Evolutionary conservation across 2,113 vertebrate species (phyloP).

Genomic region (Pan troglodytes): DNA sequence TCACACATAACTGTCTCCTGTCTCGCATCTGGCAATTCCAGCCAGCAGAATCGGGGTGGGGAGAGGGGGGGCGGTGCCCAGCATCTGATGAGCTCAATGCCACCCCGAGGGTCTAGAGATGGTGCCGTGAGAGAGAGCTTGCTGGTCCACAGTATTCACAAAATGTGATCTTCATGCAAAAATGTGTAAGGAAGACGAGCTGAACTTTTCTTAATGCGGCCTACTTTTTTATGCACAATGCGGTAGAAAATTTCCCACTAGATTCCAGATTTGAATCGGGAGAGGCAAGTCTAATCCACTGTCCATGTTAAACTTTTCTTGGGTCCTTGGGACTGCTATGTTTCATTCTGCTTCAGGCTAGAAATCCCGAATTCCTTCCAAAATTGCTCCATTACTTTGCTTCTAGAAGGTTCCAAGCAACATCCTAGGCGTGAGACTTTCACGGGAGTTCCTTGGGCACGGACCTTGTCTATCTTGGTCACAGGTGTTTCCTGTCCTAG

Average conservation of each 20-base stretch:
- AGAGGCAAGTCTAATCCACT: background rate
- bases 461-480: background rate
- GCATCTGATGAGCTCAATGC: too few species aligned
- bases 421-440: background rate
- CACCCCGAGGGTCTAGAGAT: too few species aligned
- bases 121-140: background rate
- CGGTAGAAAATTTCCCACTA: background rate
- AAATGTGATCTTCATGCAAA: background rate
- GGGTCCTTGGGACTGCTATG: background rate
- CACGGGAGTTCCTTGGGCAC: too few species aligned
- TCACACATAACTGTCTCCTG: background rate
- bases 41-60: rapidly evolving
- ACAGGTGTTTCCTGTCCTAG: too few species aligned
- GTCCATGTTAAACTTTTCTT: background rate
- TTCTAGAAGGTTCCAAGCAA: background rate
- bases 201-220: background rate
- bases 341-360: background rate
- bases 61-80: too few species aligned
- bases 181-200: background rate
- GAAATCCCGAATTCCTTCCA: background rate
- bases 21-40: background rate
- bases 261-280: background rate
- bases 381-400: background rate
- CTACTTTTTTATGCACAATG: background rate
- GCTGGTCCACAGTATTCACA: background rate